A percentile compares a stretch with the other conserved stretches of the same genome.
phyloP scores from a whole-genome alignment of 2,797 vertebrate species.

The Alauda arvensis region DNA sequence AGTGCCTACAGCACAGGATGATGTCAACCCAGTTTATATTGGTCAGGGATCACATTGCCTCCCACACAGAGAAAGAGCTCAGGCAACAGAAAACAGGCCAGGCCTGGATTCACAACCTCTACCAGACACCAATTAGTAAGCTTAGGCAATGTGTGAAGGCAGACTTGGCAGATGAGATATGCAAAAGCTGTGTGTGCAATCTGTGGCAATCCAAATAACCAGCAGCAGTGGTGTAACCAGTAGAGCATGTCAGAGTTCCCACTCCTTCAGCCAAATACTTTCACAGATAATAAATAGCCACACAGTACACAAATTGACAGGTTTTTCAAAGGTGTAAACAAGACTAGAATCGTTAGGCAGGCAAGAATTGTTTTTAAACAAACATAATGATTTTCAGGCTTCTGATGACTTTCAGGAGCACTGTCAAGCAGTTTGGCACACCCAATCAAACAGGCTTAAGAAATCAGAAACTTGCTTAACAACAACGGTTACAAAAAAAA shows the following conservation, averaged over 20 bases:
- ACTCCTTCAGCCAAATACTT: background rate
- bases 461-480: background rate
- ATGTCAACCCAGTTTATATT: background rate
- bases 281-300: background rate
- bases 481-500: background rate
- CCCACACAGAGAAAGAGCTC: background rate
- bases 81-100: background rate
- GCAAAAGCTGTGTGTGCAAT: background rate
- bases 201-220: background rate
- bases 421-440: background rate
- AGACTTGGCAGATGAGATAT: background rate
- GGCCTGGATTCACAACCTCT: background rate
- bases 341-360: background rate
- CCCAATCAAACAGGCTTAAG: background rate
- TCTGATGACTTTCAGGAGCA: background rate
- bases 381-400: background rate
- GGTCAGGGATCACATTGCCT: background rate
- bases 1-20: background rate
- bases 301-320: background rate
- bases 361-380: background rate
- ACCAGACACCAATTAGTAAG: background rate
- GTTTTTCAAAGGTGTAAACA: background rate
- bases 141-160: background rate
- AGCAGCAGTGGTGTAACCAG: background rate
- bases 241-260: background rate